phyloP scores from a whole-genome alignment of 2,797 vertebrate species.

The Fistularia commersonii region DNA sequence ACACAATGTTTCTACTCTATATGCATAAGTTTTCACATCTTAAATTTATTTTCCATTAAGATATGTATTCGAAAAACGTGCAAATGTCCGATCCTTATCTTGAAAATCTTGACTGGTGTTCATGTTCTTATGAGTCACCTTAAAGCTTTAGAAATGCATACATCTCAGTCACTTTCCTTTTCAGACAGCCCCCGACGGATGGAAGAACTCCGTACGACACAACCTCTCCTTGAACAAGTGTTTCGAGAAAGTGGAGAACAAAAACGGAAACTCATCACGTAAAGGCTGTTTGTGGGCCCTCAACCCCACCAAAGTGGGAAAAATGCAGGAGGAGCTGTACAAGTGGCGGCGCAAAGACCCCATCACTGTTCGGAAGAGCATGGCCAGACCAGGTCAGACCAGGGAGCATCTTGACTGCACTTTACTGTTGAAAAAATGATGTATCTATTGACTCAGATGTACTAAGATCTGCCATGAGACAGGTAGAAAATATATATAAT shows the following conservation, averaged over 20 bases:
- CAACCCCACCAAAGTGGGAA: constrained; percentile 93
- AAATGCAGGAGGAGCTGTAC: constrained; percentile 97
- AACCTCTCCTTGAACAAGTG: constrained; percentile 98
- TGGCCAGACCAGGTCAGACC: constrained; percentile 90
- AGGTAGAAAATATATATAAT: no score
- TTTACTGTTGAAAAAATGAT: no score
- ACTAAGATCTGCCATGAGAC: no score
- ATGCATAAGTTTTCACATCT: no score
- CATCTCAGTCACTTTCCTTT: background rate
- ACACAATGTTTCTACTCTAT: no score
- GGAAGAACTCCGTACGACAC: constrained; percentile 99
- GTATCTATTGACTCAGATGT: background rate
- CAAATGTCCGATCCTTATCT: no score
- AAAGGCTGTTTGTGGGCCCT: constrained; percentile 97
- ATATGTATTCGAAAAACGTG: no score
- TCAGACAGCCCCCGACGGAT: constrained; percentile 97
- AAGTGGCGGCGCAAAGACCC: constrained; percentile 98
- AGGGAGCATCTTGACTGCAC: background rate
- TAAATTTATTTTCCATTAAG: no score
- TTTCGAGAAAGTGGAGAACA: constrained; percentile 97
- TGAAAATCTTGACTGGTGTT: no score
- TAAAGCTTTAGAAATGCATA: background rate
- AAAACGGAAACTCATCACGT: constrained; percentile 85
- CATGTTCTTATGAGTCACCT: background rate
- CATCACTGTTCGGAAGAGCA: constrained; percentile 88